Evolutionary conservation across 2,113 vertebrate genomes (phyloP).

Genomic region (Psammodynastes pulverulentus): DNA sequence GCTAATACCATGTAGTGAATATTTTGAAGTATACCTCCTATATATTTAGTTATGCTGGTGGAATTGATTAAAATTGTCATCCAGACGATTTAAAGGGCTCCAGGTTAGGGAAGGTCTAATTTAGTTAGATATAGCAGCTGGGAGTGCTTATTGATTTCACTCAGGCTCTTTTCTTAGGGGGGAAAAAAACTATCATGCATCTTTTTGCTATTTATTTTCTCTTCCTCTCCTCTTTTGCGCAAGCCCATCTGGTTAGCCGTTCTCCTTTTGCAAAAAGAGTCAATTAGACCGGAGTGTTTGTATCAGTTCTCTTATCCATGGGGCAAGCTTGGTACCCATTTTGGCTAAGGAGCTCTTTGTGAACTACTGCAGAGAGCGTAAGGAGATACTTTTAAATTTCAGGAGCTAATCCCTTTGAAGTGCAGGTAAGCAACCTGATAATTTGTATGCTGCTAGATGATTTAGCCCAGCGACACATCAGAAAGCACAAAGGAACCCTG

Average conservation of each 20-base stretch:
- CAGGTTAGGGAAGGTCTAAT: background rate
- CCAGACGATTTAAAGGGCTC: background rate
- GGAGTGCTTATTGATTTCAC: background rate
- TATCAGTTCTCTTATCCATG: background rate
- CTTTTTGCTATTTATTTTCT: background rate
- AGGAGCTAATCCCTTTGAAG: slow-evolving; percentile 52
- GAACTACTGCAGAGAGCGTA: background rate
- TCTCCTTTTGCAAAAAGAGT: background rate
- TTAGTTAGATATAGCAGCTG: background rate
- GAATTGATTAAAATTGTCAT: background rate
- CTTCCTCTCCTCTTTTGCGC: background rate
- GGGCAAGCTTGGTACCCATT: background rate
- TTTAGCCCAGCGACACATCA: slow-evolving; percentile 52
- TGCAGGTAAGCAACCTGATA: slow-evolving; percentile 50
- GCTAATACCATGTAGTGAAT: background rate
- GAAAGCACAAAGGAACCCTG: slow-evolving; percentile 53
- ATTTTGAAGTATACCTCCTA: background rate
- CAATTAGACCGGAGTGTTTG: background rate
- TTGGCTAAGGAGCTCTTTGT: slow-evolving; percentile 8
- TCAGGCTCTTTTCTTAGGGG: background rate
- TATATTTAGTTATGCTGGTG: background rate
- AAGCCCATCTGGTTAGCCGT: too few relatives aligned
- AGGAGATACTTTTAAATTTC: slow-evolving; percentile 35
- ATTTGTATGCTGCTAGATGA: slow-evolving; percentile 50
- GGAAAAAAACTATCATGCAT: background rate